These are phyloP conservation scores for Caenorhabditis imperialis DNA, from an alignment of 2,888 invertebrate species.

Conservation along the genomic window DNA sequence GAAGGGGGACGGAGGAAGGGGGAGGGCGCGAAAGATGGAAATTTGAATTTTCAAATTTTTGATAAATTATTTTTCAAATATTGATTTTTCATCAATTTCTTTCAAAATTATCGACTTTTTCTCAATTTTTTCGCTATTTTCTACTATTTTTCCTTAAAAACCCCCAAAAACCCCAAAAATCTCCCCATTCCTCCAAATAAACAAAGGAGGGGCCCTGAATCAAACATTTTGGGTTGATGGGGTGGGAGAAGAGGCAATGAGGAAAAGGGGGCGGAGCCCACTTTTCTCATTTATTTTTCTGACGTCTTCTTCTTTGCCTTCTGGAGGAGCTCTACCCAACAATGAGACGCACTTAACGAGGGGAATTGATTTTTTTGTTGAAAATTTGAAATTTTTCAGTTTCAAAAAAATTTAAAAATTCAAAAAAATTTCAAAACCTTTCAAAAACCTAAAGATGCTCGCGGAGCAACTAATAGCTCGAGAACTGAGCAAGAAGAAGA, in stretches of 20 bases:
- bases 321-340: too few relatives aligned
- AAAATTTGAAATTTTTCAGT: neutral
- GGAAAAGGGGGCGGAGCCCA: constrained; percentile 2
- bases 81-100: neutral
- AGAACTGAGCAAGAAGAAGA: neutral
- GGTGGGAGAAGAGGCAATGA: constrained; percentile 3
- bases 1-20: too few relatives aligned
- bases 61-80: neutral
- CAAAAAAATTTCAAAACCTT: neutral
- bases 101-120: neutral
- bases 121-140: constrained; percentile 21
- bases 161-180: too few relatives aligned
- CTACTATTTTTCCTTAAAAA: constrained; percentile 27
- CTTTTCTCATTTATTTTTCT: constrained; percentile 45
- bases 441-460: too few relatives aligned
- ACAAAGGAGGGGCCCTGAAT: constrained; percentile 5
- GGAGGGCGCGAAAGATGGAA: too few relatives aligned
- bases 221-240: too few relatives aligned
- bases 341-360: too few relatives aligned
- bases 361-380: neutral
- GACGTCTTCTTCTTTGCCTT: constrained; percentile 22
- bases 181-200: too few relatives aligned
- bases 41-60: constrained; percentile 1
- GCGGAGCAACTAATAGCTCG: too few relatives aligned
- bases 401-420: neutral